Evolutionary conservation across 2,888 invertebrate genomes (phyloP), one percentile per base, ranked within the genome.

Genomic region (Penaeus monodon): DNA sequence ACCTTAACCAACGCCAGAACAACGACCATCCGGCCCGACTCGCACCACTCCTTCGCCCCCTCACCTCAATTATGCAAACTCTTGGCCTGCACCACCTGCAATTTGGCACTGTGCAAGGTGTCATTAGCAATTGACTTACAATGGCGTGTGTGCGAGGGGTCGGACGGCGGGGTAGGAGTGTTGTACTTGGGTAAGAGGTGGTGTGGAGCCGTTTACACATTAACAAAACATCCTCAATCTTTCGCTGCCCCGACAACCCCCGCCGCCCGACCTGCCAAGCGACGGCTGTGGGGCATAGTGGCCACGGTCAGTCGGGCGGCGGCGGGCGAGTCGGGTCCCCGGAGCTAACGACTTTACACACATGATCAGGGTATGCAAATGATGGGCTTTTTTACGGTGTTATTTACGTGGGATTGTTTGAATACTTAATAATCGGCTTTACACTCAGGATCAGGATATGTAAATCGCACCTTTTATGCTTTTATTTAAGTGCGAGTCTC

Each of bases 61-160:
- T 80, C 80, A 85, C 86, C 86, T 78, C 81, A 86, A 86, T 81
- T 85, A 85, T 85, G 85, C 85, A 85, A 85, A 85, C 81, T 81
- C 85, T 77, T 81, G 86, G 86, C 81, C 81, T 24, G 24, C 86
- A 81, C 81, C 81, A 86, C 86, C 81, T 81, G 77, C 86, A 86
- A 86, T 86, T 86, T 86, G 86, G 86, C 86, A 86, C 86, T 81
- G 81, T 81, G 81, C 81, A 86, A 81, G 86, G 81, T 86, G 86
- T 86, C 86, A 86, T 86, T 86, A 86, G 86, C 86, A 86, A 86
- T 86, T 86, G 86, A 86, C 86, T 86, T 86, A 86, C 86, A 86
- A 86, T 86, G 81, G 86, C 81, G 81, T 81, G 86, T 81, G 86
- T 86, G 77, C 76, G 68, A 81, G 86, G 86, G 80, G 81, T 81